Base-by-base conservation (phyloP, 2,888 invertebrate species). In the Dusona sp. region DNA sequence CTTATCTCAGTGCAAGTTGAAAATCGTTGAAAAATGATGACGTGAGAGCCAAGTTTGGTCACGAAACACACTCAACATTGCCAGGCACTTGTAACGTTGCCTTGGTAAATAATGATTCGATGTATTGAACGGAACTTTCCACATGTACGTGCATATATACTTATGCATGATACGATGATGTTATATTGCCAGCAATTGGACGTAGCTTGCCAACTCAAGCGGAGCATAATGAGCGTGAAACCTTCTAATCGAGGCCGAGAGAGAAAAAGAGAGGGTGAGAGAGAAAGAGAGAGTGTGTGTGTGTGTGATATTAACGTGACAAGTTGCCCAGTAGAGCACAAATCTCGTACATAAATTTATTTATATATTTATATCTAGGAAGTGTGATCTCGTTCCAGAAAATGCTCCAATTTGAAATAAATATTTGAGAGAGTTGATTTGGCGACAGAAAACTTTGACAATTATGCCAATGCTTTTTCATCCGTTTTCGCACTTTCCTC, bases 201-300 rank as follows among this genome's bases (percentile, higher is more conserved):
- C 72, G 78, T n/a, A 72, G 78, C 70, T 82, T 79, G 85, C 85
- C 85, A 85, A 85, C 67, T 85, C 51, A 64, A 80, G 70, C 67
- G 25, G 19, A 57, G 38, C 51, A 57, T 36, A 73, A 45, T 73
- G 72, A 57, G 78, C 57, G 57, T 22, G 78, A 79, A 85, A 85
- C 78, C 85, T 81, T 81, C 81, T 73, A 81, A 85, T 85, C 81
- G 85, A 78, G 85, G 73, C 85, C 80, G 48, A 79, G 81, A 85
- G 22, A 42, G 79, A 16, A 22, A 19, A 29, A 36, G 68, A 13
- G 68, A 67, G 25, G 22, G 25, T 6, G 25, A 29, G 29, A 57
- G 51, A n/a, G 51, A 48, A 22, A 54, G 6, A n/a, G 51, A 51
- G 51, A 0, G 19, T 36, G 19, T 6, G n/a, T n/a, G 54, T 11